These are phyloP conservation scores for Prietella phreatophila DNA, from an alignment of 2,113 vertebrate genomes.

Conservation along the genomic window DNA sequence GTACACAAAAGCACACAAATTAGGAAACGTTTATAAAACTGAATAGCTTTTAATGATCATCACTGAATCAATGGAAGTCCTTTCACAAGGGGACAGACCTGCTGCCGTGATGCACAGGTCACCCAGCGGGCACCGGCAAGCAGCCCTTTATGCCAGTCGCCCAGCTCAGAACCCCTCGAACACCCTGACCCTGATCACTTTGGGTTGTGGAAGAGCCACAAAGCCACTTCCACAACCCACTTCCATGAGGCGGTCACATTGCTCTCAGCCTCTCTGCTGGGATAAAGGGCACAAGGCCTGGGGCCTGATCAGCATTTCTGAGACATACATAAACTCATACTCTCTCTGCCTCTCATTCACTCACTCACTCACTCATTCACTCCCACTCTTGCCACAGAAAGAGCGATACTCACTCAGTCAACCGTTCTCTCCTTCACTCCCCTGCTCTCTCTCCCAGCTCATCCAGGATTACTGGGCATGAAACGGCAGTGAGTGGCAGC, in stretches of 20 bases:
- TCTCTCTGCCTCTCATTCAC: constrained; percentile 7
- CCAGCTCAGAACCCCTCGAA: constrained; percentile 1
- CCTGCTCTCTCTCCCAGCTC: constrained; percentile 34
- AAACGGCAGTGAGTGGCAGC: constrained; percentile 67
- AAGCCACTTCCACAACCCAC: background rate
- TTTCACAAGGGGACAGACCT: background rate
- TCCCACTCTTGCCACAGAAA: constrained; percentile 19
- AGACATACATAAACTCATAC: constrained; percentile 35
- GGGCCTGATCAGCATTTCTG: constrained; percentile 51
- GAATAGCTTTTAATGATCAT: background rate
- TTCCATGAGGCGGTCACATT: constrained; percentile 23
- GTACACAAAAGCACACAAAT: background rate
- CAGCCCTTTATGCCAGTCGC: constrained; percentile 24
- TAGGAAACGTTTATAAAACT: background rate
- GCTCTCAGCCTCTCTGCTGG: constrained; percentile 30
- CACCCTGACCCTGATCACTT: constrained; percentile 40
- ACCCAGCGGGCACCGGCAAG: constrained; percentile 54
- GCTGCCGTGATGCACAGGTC: constrained; percentile 54
- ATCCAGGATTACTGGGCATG: constrained; percentile 53
- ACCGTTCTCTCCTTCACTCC: constrained; percentile 12
- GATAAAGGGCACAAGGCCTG: constrained; percentile 48
- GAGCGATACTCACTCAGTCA: constrained; percentile 35
- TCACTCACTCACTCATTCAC: background rate
- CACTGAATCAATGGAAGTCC: constrained; percentile 5
- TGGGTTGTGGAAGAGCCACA: constrained; percentile 43